Evolutionary conservation across 2,888 invertebrate genomes (phyloP), one percentile per base, ranked within the genome.

Genomic region (Drosophila dives): DNA sequence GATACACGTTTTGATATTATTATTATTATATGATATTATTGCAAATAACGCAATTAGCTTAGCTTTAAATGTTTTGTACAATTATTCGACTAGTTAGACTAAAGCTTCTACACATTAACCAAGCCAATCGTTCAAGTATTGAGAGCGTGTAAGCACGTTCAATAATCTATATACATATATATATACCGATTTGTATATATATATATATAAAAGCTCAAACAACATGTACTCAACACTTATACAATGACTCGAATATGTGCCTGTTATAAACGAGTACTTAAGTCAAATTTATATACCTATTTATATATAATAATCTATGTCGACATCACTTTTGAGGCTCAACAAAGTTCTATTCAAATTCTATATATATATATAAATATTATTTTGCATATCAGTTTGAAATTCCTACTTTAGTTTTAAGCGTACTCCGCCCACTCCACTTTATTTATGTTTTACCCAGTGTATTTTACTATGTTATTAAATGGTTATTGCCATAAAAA

Each of bases 91-190:
- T 71, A 79, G 53, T 66, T 74, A 75, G 55, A 45, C 50, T 64
- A 61, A 59, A 66, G 82, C 75, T 80, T 78, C 61, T 75, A 67
- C 70, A 68, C 32, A 67, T 64, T 75, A 77, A 86, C 55, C 75
- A 62, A 71, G 81, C 84, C 86, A 84, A 84, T 67, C 55, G 62
- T 81, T 75, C 66, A 84, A 84, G 84, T 84, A 84, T 84, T 84
- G 34, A 69, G 80, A 75, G 75, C 75, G 68, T 77, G 67, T 65
- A 59, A 74, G 54, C 70, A 80, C 72, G 75, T 72, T 71, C 53
- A 74, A 77, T 59, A 83, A 80, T 74, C 61, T 64, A 50, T 54
- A 56, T 33, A 53, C 36, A 49, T 49, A 49, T 49, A 72, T 74
- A 65, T 63, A 58, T 53, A 63, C 23, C 15, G 45, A 45, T 45